phyloP scores from a whole-genome alignment of 1,140 invertebrate species.

The Pteromalus puparum region DNA sequence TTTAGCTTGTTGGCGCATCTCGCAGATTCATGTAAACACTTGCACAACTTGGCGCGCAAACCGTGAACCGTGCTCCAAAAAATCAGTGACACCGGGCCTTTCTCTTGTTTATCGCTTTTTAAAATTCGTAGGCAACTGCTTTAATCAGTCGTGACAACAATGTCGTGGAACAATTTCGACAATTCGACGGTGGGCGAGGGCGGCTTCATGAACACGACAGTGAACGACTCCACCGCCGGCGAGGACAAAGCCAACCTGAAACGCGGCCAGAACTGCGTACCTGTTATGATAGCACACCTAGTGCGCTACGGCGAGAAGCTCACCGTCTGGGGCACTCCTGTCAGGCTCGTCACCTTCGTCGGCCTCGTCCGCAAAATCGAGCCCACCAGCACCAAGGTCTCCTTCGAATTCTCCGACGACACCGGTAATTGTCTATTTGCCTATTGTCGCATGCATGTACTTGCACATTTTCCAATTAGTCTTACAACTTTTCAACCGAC shows the following conservation, averaged over 20 bases:
- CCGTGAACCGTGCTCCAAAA: neutral
- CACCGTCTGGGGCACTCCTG: slow-evolving; percentile 58
- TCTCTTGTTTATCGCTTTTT: neutral
- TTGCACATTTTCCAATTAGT: neutral
- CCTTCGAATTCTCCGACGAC: slow-evolving; percentile 68
- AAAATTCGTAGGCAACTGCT: neutral
- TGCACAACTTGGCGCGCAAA: too few species aligned
- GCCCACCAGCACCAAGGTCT: slow-evolving; percentile 65
- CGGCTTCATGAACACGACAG: slow-evolving; percentile 56
- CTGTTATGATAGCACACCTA: slow-evolving; percentile 66
- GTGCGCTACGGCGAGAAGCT: slow-evolving; percentile 55
- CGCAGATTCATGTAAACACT: too few species aligned
- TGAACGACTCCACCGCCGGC: slow-evolving; percentile 27
- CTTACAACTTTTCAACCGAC: neutral
- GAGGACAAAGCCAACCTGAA: slow-evolving; percentile 54
- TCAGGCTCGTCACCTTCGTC: slow-evolving; percentile 60
- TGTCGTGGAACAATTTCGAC: slow-evolving; percentile 61
- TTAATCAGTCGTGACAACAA: neutral
- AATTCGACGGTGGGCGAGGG: slow-evolving; percentile 47
- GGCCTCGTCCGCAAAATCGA: slow-evolving; percentile 63
- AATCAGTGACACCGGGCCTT: neutral
- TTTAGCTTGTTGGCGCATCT: too few species aligned
- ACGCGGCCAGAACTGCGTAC: slow-evolving; percentile 62
- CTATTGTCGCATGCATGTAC: neutral
- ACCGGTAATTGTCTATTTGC: slow-evolving; percentile 61